phyloP scores from a whole-genome alignment of 2,888 invertebrate species.

The Vanessa cardui region DNA sequence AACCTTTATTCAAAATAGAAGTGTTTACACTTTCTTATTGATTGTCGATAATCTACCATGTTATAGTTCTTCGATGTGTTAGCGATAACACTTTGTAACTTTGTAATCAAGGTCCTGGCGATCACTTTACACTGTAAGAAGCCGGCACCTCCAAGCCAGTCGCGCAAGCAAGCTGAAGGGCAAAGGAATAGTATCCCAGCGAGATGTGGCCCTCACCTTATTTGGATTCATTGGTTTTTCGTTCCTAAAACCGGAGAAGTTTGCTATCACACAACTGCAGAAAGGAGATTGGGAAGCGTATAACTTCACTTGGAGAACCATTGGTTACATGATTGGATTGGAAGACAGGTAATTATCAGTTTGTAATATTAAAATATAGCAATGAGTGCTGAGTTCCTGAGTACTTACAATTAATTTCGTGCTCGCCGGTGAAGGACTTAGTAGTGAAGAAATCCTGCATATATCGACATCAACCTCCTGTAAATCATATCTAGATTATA shows the following conservation, averaged over 20 bases:
- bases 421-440: too few species aligned
- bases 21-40: too few species aligned
- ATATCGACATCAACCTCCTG: too few species aligned
- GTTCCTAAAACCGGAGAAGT: constrained; percentile 80
- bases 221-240: constrained; percentile 91
- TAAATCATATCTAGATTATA: too few species aligned
- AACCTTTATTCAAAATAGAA: too few species aligned
- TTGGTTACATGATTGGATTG: constrained; percentile 89
- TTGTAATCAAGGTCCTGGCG: constrained; percentile 77
- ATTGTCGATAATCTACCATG: too few species aligned
- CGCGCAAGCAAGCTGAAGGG: constrained; percentile 59
- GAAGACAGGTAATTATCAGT: constrained; percentile 83
- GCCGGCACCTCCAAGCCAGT: constrained; percentile 84
- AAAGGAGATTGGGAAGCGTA: constrained; percentile 85
- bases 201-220: constrained; percentile 90
- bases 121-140: constrained; percentile 84
- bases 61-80: too few species aligned
- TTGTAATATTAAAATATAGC: not conserved
- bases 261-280: constrained; percentile 83
- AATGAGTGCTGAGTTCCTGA: too few species aligned
- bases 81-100: not conserved
- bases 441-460: too few species aligned
- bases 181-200: constrained; percentile 85
- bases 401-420: too few species aligned
- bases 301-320: constrained; percentile 89